Evolutionary conservation across 2,113 vertebrate species (phyloP).

Genomic region (Vicugna pacos): DNA sequence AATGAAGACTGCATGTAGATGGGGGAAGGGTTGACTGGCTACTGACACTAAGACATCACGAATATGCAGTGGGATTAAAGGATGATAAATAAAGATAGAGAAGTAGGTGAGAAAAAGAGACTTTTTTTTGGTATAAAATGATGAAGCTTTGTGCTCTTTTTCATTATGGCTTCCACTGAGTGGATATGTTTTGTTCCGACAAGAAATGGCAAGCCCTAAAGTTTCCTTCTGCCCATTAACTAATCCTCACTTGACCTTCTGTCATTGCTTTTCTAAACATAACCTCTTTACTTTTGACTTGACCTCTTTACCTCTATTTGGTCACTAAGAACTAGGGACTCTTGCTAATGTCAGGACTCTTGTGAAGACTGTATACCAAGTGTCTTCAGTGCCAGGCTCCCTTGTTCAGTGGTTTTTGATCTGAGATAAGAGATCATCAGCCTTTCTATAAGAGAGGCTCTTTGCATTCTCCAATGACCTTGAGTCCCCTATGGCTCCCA

Average conservation of each 20-base stretch:
- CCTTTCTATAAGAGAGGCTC: background rate
- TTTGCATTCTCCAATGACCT: background rate
- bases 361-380: background rate
- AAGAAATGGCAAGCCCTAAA: background rate
- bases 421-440: background rate
- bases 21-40: background rate
- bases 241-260: background rate
- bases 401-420: background rate
- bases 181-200: background rate
- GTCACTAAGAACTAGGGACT: background rate
- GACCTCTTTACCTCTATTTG: background rate
- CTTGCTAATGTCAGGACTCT: background rate
- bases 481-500: background rate
- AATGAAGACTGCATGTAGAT: background rate
- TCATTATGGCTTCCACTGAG: background rate
- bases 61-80: background rate
- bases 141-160: background rate
- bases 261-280: background rate
- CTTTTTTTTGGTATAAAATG: background rate
- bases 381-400: background rate
- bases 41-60: background rate
- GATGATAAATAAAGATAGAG: background rate
- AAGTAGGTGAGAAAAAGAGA: background rate
- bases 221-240: background rate
- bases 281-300: background rate